phyloP scores from a whole-genome alignment of 2,113 vertebrate genomes.

The Leptocoma aspasia region DNA sequence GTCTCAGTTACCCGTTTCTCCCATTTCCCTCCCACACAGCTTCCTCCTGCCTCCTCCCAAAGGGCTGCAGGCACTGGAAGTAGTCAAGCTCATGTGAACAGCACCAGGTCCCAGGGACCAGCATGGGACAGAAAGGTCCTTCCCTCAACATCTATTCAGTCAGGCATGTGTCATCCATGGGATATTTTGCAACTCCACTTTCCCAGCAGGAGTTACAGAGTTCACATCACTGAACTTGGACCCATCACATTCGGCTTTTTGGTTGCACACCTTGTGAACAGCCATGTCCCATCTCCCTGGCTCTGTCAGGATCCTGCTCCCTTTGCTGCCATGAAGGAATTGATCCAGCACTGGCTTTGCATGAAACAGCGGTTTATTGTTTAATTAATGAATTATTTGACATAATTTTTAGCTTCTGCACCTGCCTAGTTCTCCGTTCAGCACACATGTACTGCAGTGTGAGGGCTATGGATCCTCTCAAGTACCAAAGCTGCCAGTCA shows the following conservation, averaged over 20 bases:
- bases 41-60: background rate
- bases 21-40: background rate
- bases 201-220: background rate
- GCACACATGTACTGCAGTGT: background rate
- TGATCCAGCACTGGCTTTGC: background rate
- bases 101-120: background rate
- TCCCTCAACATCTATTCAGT: background rate
- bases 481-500: background rate
- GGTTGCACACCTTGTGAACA: background rate
- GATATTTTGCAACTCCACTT: background rate
- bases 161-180: rapidly evolving
- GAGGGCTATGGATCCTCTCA: background rate
- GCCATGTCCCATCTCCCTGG: rapidly evolving
- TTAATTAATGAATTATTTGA: background rate
- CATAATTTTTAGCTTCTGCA: background rate
- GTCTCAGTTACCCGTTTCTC: background rate
- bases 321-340: background rate
- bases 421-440: background rate
- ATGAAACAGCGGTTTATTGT: background rate
- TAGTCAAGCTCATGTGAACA: background rate
- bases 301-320: background rate
- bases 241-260: too few species aligned
- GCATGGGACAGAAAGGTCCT: rapidly evolving
- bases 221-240: background rate
- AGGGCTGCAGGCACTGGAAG: background rate